Evolutionary conservation across 2,888 invertebrate genomes (phyloP), one percentile per base, ranked within the genome.

Genomic region (Capitulum mitella): DNA sequence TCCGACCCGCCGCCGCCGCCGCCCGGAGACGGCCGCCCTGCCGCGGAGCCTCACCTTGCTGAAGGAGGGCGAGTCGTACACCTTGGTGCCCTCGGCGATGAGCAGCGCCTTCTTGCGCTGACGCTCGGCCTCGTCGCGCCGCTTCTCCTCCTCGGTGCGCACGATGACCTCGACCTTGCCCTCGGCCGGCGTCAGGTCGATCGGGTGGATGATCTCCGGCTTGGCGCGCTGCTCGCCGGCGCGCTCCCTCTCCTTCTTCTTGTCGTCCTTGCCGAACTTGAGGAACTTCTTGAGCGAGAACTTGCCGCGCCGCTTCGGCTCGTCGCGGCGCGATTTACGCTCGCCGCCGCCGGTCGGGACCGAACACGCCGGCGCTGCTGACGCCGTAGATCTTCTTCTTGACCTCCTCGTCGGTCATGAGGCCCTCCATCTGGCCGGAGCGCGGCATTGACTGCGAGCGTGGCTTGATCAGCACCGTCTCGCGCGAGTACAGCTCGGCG

Each of bases 141-240:
- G 12, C 46, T 37, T 78, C 43, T 34, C 76, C 34, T 61, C 78
- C 16, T 78, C 48, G 29, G 77, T 58, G 78, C 84, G 83, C n/a
- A 85, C 85, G 77, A 89, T 90, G 81, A 93, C 89, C 58, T 94
- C 93, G 84, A 94, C 93, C 2, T 93, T 93, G 80, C 89, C 92
- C 16, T 6, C 32, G 19, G 92, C 90, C 48, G 93, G 92, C 85
- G 93, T 93, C 80, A 94, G 89, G 84, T 95, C 94, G 83, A 93
- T 88, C 26, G 95, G 95, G 88, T 95, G 95, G 81, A 95, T 93
- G 82, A 95, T 95, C 80, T 94, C 93, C 40, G 94, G 87, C 29
- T 93, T 89, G 3, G 92, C 83, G 90, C 89, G 14, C 90, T 80
- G 74, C 81, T 77, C 78, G 80, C 79, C 46, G 78, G 61, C n/a